Conservation (phyloP, 1,140 invertebrate genomes). For the Macrotrachela quadricornifera region DNA sequence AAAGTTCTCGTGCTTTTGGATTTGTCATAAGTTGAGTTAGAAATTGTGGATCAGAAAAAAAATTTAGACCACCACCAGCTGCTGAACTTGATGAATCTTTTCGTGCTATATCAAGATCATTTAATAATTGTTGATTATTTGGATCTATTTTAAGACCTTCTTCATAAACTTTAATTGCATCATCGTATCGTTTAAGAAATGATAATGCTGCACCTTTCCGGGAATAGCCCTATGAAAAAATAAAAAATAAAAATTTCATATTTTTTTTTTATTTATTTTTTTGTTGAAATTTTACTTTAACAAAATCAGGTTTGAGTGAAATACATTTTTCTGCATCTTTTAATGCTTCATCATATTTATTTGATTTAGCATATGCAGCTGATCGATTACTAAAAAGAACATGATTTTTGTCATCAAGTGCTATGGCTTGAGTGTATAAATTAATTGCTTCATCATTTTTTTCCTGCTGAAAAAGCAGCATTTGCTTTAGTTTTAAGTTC, state of each 20-base stretch:
- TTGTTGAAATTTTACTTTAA: slow-evolving; percentile 38
- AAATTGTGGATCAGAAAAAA: slow-evolving; percentile 37
- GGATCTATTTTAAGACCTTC: slow-evolving; percentile 54
- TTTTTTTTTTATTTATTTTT: too few relatives aligned
- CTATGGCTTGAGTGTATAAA: slow-evolving; percentile 54
- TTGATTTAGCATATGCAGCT: slow-evolving; percentile 56
- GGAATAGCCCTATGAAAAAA: slow-evolving; percentile 42
- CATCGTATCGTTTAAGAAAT: slow-evolving; percentile 45
- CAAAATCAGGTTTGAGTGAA: slow-evolving; percentile 54
- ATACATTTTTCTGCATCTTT: slow-evolving; percentile 63
- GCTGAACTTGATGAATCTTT: neutral
- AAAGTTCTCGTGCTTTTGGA: slow-evolving; percentile 44
- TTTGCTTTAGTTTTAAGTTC: slow-evolving; percentile 44
- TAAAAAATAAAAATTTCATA: too few relatives aligned
- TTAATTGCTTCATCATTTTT: slow-evolving; percentile 51
- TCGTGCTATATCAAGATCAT: slow-evolving; percentile 34
- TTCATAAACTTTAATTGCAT: slow-evolving; percentile 52
- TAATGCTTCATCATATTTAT: slow-evolving; percentile 45
- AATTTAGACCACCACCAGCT: neutral
- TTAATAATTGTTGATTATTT: slow-evolving; percentile 48
- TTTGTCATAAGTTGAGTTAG: slow-evolving; percentile 44
- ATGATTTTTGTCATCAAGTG: slow-evolving; percentile 52
- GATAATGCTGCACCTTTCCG: slow-evolving; percentile 63
- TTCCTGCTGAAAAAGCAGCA: slow-evolving; percentile 46
- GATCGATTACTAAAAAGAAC: slow-evolving; percentile 71